Base-by-base conservation (phyloP, 92 coral and sea anemone species). In the Siderastrea radians region DNA sequence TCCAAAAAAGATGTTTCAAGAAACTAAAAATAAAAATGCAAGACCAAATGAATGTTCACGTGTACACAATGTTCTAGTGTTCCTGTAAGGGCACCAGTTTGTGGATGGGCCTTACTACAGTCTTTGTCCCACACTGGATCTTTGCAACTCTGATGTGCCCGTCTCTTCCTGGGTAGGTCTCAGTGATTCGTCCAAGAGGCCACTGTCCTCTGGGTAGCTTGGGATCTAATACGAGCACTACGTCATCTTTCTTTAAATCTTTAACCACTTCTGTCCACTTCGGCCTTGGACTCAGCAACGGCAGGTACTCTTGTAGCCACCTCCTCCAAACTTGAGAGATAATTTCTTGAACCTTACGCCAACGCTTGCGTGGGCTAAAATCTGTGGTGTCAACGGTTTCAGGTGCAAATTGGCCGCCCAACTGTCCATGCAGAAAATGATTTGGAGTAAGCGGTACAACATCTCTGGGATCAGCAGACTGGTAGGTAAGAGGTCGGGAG, bases 141-240 rank as follows among this genome's bases (percentile, higher is more conserved):
- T 86, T 89, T 45, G 93, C 95, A n/a, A 89, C 89, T 52, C 95
- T 58, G n/a, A 89, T 90, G 66, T 92, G 89, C 45, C 91, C 93
- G 76, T 89, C 93, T 68, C 79, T 58, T 46, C 94, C 89, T 47
- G 91, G 95, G 59, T 93, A 93, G 83, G 92, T 83, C 60, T 82
- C 89, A 4, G 68, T 70, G 47, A 90, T 90, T 53, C 91, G 15
- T 73, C 78, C 93, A 46, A 93, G 78, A 45, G 91, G 91, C 96
- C 96, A 89, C 11, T 67, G 87, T 53, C 91, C 93, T 69, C 87
- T 16, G 55, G 89, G 94, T 17, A 83, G 63, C 16, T 87, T 77
- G 54, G 91, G 82, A 1, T 90, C 92, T 61, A 93, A 50, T 7
- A 82, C 93, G 16, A 93, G 83, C 51, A 90, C 92, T 65, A 87